phyloP scores from a whole-genome alignment of 2,797 vertebrate species.

The Psittacula derbiana region DNA sequence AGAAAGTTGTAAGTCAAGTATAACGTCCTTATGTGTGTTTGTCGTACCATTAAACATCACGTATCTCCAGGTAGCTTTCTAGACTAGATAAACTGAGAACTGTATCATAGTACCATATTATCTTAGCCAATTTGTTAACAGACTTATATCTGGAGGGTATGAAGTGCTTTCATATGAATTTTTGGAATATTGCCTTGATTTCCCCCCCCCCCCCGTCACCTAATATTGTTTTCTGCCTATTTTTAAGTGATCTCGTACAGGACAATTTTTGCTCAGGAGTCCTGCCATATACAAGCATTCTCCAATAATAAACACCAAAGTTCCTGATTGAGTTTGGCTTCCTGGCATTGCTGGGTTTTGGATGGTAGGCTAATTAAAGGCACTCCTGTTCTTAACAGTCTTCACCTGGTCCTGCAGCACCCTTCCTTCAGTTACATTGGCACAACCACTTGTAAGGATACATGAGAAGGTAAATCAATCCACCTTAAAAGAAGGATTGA shows the following conservation, averaged over 20 bases:
- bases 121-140: background rate
- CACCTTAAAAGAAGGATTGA: background rate
- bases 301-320: background rate
- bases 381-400: background rate
- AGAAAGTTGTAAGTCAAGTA: background rate
- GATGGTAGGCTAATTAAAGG: background rate
- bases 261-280: background rate
- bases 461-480: background rate
- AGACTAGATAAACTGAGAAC: background rate
- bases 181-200: background rate
- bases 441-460: background rate
- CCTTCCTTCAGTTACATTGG: background rate
- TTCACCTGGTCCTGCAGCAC: background rate
- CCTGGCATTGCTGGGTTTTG: background rate
- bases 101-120: background rate
- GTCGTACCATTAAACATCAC: background rate
- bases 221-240: background rate
- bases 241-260: background rate
- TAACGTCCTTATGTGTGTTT: background rate
- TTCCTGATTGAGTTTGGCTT: background rate
- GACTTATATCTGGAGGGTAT: background rate
- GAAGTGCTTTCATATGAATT: background rate
- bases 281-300: background rate
- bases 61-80: background rate
- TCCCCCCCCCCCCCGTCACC: background rate